phyloP scores from a whole-genome alignment of 2,113 vertebrate genomes.

The Tenebrosternarchus preto region DNA sequence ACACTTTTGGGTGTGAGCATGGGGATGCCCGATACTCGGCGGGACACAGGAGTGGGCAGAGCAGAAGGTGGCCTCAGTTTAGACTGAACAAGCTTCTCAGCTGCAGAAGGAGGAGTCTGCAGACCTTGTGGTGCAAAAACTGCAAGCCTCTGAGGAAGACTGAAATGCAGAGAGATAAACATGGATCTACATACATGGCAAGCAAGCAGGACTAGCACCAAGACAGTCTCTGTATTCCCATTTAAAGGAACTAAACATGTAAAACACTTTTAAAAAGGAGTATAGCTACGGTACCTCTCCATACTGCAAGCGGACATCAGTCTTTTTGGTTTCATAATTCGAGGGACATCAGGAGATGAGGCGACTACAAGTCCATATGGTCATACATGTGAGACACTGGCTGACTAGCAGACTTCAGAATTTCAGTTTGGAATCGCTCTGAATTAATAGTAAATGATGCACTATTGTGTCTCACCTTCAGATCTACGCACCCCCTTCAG shows the following conservation, averaged over 20 bases:
- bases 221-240: neutral
- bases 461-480: constrained; percentile 55
- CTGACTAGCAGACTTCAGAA: neutral
- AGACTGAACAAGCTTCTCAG: constrained; percentile 59
- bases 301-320: constrained; percentile 61
- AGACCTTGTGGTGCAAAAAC: constrained; percentile 39
- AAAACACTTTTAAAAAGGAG: neutral
- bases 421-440: neutral
- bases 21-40: constrained; percentile 69
- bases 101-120: constrained; percentile 58
- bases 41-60: constrained; percentile 78
- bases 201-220: neutral
- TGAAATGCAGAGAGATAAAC: constrained; percentile 52
- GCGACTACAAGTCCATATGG: constrained; percentile 54
- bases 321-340: constrained; percentile 64
- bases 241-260: neutral
- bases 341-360: constrained; percentile 60
- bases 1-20: constrained; percentile 64
- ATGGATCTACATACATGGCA: neutral
- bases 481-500: constrained; percentile 27
- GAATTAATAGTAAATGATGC: too few species aligned
- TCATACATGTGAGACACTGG: neutral
- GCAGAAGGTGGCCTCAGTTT: constrained; percentile 67
- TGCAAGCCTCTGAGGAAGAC: constrained; percentile 63
- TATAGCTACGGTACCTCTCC: constrained; percentile 74